Evolutionary conservation across 2,113 vertebrate species (phyloP), one percentile per base, ranked within the genome.

Genomic region (Siniperca chuatsi): DNA sequence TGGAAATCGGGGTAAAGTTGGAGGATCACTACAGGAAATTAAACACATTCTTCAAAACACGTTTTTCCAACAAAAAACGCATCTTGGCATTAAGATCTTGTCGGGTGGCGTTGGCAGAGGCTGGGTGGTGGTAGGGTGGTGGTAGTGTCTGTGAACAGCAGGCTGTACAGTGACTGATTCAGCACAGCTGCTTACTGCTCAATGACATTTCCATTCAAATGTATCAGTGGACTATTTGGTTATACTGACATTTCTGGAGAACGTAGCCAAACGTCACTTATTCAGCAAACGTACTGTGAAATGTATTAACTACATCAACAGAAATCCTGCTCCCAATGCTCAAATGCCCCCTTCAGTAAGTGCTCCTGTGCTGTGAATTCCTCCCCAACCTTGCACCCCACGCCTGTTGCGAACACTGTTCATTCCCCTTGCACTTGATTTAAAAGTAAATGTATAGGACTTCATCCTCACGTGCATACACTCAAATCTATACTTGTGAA

Each of bases 401-500:
- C n/a, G 21, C 18, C 37, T 61, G n/a, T 23, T 25, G 37, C 55
- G 35, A 75, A 75, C 64, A 33, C 37, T 29, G 61, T 37, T 74
- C 54, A 11, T 21, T 37, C 57, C 33, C 40, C 48, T 48, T 33
- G 62, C 8, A 8, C 77, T 21, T 8, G 21, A 61, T 50, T 44
- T 64, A 37, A 33, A 80, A 66, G 72, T 40, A 54, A 40, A 29
- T 46, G 40, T 16, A 4, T 0, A 61, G 50, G 37, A 68, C 29
- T 35, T 8, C 4, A 9, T 23, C 29, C n/a, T 54, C 4, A 44
- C 11, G 52, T 54, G 58, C 37, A 8, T 4, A 72, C 9, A 58
- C 48, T 57, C 55, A 33, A 11, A 7, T 40, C 69, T 68, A 79
- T 21, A 72, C 60, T 61, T 60, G 18, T 11, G 58, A 77, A 61